Percentiles rank a stretch among this genome's conserved stretches.
These are phyloP conservation scores for Scomber japonicus DNA, from an alignment of 2,113 vertebrate genomes.

Conservation along the genomic window DNA sequence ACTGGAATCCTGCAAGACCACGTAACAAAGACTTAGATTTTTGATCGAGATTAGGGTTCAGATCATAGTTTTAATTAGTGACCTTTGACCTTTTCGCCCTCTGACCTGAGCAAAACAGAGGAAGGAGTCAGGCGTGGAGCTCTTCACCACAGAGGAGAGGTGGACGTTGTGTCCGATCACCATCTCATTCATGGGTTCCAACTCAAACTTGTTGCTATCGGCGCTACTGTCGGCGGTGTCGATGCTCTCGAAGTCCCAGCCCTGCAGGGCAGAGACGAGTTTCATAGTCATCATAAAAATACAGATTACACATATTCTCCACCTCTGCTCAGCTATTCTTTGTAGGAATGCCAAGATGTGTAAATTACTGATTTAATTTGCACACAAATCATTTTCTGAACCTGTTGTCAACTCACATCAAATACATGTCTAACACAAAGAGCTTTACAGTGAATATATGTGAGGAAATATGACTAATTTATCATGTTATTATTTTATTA, in stretches of 20 bases:
- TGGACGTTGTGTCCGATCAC: conserved; percentile 87
- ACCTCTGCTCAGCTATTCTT: background rate
- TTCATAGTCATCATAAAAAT: background rate
- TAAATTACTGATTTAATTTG: background rate
- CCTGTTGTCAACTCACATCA: too few species aligned
- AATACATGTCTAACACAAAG: too few species aligned
- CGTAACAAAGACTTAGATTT: background rate
- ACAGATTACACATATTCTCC: background rate
- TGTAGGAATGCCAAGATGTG: background rate
- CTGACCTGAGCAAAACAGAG: conserved; percentile 95
- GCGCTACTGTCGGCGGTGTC: conserved; percentile 86
- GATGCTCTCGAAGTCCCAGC: conserved; percentile 93
- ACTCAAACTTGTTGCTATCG: conserved; percentile 85
- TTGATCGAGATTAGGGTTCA: background rate
- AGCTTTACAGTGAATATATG: too few species aligned
- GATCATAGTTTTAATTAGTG: background rate
- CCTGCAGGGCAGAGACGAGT: conserved; percentile 73
- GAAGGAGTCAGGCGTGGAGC: conserved; percentile 78
- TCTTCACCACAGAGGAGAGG: conserved; percentile 90
- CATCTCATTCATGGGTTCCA: conserved; percentile 94
- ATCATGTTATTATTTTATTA: too few species aligned
- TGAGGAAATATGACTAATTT: too few species aligned
- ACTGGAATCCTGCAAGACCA: conserved; percentile 87
- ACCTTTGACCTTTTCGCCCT: conserved; percentile 2
- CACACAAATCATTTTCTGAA: too few species aligned